These are phyloP conservation scores for Eupithecia pulchellata DNA, from an alignment of 2,888 invertebrate species.

Conservation along the genomic window DNA sequence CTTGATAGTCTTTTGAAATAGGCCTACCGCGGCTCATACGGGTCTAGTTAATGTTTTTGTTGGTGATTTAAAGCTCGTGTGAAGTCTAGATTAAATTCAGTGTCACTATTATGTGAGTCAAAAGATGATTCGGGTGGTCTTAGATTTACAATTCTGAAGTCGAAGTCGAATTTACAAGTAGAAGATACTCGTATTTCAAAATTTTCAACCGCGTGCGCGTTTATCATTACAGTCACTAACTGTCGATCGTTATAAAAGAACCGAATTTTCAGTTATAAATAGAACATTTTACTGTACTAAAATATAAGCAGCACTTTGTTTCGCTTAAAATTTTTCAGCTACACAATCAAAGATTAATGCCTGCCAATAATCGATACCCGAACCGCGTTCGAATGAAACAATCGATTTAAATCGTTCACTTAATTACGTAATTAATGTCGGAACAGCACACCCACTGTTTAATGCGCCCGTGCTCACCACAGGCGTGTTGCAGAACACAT, in stretches of 20 bases:
- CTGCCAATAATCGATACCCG: slow-evolving; percentile 52
- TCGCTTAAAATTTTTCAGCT: neutral
- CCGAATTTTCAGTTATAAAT: no score
- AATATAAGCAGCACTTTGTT: neutral
- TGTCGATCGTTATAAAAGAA: neutral
- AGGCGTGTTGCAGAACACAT: slow-evolving; percentile 49
- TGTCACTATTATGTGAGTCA: neutral
- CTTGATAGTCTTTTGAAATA: slow-evolving; percentile 23
- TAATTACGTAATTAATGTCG: slow-evolving; percentile 77
- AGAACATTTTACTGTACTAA: neutral
- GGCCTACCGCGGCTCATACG: slow-evolving; percentile 36
- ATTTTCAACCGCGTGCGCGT: neutral
- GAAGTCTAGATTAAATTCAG: slow-evolving; percentile 1
- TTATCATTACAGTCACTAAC: neutral
- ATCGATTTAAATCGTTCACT: slow-evolving; percentile 72
- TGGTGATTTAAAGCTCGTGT: neutral
- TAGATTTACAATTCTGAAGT: neutral
- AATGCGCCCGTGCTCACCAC: slow-evolving; percentile 46
- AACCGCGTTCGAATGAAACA: slow-evolving; percentile 72
- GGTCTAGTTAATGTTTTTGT: slow-evolving; percentile 57
- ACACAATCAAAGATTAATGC: slow-evolving; percentile 53
- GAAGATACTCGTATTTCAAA: neutral
- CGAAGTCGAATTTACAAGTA: no score
- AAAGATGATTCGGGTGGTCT: neutral
- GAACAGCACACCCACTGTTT: slow-evolving; percentile 53